phyloP scores from a whole-genome alignment of 2,113 vertebrate species.

The Caranx ignobilis region DNA sequence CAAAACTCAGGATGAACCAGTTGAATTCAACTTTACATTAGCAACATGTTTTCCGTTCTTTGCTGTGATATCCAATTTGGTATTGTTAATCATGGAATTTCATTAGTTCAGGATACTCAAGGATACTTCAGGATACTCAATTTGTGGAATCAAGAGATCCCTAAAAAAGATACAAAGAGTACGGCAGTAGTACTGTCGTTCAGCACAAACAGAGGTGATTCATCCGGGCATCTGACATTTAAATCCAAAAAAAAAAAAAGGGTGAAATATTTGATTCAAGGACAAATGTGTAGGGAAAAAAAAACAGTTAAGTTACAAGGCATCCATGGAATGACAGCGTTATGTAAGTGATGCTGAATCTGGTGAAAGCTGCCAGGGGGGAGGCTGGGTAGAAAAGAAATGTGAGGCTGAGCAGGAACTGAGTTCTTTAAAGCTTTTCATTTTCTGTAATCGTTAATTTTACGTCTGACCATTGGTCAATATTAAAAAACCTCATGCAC shows the following conservation, averaged over 20 bases:
- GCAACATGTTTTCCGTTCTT: too few species aligned
- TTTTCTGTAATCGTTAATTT: background rate
- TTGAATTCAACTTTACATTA: too few species aligned
- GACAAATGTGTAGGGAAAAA: slow-evolving; percentile 4
- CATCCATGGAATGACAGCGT: slow-evolving; percentile 55
- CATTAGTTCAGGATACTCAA: too few species aligned
- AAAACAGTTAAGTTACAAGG: slow-evolving; percentile 20
- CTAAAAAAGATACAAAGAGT: too few species aligned
- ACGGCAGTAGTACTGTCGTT: too few species aligned
- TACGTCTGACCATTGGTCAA: background rate
- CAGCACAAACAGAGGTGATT: background rate
- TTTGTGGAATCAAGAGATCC: too few species aligned
- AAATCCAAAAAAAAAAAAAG: background rate
- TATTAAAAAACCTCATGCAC: background rate
- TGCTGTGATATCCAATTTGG: too few species aligned
- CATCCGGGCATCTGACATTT: background rate
- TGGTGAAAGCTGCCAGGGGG: slow-evolving; percentile 34
- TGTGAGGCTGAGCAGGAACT: background rate
- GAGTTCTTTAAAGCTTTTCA: slow-evolving; percentile 5
- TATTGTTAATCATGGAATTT: too few species aligned
- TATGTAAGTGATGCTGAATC: slow-evolving; percentile 51
- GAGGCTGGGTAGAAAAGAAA: slow-evolving; percentile 33
- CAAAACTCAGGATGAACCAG: too few species aligned
- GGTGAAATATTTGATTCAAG: slow-evolving; percentile 1
- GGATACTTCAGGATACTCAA: too few species aligned